phyloP scores from a whole-genome alignment of 2,113 vertebrate species.

The Corythornis cristatus region DNA sequence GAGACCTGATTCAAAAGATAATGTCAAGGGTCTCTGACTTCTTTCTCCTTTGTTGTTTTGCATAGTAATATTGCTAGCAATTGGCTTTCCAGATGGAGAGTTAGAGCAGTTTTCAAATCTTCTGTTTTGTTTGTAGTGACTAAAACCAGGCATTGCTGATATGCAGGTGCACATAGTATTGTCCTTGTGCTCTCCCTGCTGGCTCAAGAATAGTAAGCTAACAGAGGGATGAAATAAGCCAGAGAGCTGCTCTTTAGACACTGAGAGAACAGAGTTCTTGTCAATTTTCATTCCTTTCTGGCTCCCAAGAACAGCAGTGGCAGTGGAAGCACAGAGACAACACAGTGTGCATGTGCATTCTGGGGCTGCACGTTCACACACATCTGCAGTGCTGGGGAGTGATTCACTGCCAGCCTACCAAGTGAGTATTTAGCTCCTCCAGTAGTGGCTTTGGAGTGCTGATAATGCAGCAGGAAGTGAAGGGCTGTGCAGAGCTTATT shows the following conservation, averaged over 20 bases:
- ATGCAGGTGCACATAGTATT: background rate
- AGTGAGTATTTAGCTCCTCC: background rate
- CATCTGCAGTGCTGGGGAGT: background rate
- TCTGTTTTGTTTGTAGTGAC: background rate
- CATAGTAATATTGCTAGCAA: background rate
- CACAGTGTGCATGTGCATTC: conserved; percentile 4
- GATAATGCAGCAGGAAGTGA: conserved; percentile 2
- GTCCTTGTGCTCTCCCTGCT: conserved; percentile 20
- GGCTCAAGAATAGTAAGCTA: background rate
- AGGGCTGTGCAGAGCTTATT: background rate
- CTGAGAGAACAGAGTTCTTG: conserved; percentile 4
- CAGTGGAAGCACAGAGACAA: conserved; percentile 32
- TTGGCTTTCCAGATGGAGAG: background rate
- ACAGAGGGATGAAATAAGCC: background rate
- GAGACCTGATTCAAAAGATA: background rate
- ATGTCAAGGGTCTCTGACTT: background rate
- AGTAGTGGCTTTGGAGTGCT: background rate
- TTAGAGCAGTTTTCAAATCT: background rate
- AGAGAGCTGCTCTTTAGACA: background rate
- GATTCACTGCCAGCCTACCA: conserved; percentile 6
- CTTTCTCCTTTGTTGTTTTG: background rate
- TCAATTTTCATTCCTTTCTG: background rate
- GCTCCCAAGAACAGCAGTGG: background rate
- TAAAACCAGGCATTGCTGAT: background rate
- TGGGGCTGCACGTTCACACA: conserved; percentile 11